Conservation (phyloP, 2,113 vertebrate species). For the Gallinago paraguaiae region DNA sequence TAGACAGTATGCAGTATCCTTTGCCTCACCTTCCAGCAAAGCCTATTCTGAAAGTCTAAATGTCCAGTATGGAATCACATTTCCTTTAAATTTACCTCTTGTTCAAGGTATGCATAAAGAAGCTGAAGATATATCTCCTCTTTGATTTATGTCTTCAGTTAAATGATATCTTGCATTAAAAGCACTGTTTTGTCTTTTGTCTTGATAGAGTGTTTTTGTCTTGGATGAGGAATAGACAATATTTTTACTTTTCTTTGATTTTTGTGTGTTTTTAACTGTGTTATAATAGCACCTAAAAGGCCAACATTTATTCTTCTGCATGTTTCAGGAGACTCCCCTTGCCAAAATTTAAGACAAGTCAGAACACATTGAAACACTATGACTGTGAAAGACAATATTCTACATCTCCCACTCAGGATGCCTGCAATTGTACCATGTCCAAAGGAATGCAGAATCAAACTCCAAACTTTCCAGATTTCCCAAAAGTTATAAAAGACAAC, state of each 20-base stretch:
- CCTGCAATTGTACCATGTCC: background rate
- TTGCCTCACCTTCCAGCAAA: background rate
- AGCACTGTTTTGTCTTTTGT: background rate
- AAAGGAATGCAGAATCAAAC: background rate
- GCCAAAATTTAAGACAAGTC: background rate
- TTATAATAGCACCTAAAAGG: background rate
- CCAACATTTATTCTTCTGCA: background rate
- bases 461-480: background rate
- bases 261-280: background rate
- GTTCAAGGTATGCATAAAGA: background rate
- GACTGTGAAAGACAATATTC: background rate
- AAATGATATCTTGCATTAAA: background rate
- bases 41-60: background rate
- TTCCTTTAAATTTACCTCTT: background rate
- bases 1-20: background rate
- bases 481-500: background rate
- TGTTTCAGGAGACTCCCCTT: background rate
- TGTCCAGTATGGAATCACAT: background rate
- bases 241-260: background rate
- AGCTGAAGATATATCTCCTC: background rate
- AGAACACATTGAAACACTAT: background rate
- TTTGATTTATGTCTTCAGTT: background rate
- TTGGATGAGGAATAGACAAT: background rate
- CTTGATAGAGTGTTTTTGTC: background rate
- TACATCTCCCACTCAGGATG: background rate